These are phyloP conservation scores for Pedionomus torquatus DNA, from an alignment of 2,113 vertebrate species.

Conservation along the genomic window DNA sequence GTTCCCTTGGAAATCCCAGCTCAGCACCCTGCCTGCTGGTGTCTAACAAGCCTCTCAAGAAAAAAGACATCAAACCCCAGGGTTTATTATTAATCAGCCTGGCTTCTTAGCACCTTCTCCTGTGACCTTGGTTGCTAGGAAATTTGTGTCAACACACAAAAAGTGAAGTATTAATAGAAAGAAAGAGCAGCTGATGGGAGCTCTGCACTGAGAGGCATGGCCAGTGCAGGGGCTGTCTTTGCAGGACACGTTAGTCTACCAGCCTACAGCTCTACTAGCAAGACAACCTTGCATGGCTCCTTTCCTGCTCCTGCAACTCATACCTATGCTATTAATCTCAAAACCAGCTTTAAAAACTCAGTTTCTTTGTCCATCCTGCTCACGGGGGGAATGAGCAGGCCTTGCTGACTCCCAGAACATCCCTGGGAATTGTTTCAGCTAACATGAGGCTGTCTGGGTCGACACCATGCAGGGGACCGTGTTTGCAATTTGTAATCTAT, in stretches of 20 bases:
- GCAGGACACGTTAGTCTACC: background rate
- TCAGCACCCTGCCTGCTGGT: background rate
- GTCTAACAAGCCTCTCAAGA: slow-evolving; percentile 4
- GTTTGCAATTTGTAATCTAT: background rate
- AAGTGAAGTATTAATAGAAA: slow-evolving; percentile 59
- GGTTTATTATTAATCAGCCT: slow-evolving; percentile 27
- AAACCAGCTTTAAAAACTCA: background rate
- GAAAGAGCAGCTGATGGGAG: slow-evolving; percentile 41
- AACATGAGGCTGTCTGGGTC: background rate
- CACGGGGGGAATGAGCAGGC: accelerated
- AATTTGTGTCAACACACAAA: slow-evolving; percentile 15
- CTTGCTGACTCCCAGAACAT: background rate
- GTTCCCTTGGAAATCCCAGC: slow-evolving; percentile 1
- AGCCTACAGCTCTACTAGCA: background rate
- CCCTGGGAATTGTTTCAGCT: background rate
- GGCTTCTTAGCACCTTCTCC: slow-evolving; percentile 37
- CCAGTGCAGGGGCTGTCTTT: background rate
- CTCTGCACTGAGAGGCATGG: accelerated
- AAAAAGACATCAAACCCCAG: background rate
- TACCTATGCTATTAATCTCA: background rate
- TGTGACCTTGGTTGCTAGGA: slow-evolving; percentile 63
- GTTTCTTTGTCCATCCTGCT: background rate
- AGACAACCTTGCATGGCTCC: background rate
- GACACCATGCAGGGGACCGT: background rate
- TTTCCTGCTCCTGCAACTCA: background rate